Conservation (phyloP, 2,797 vertebrate genomes). For the Helarctos malayanus region DNA sequence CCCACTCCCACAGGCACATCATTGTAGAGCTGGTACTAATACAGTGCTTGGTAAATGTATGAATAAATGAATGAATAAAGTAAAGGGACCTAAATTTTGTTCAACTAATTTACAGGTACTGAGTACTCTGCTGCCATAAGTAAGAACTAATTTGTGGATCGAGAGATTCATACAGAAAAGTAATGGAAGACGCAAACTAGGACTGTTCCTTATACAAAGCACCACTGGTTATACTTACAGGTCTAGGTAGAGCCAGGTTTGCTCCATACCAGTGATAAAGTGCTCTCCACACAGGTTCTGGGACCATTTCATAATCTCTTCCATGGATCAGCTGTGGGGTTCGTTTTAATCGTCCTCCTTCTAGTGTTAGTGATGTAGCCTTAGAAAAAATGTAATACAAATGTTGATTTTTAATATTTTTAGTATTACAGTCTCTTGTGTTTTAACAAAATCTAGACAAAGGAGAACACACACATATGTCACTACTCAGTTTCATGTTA, state of each 20-base stretch:
- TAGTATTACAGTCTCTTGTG: background rate
- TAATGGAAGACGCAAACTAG: background rate
- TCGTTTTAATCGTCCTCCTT: conserved; percentile 96
- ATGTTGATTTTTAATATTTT: conserved; percentile 50
- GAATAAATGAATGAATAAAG: conserved; percentile 47
- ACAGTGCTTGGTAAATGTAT: conserved; percentile 6
- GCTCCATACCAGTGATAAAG: conserved; percentile 99
- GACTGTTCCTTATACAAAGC: background rate
- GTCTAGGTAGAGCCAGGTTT: conserved; percentile 97
- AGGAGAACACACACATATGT: conserved; percentile 49
- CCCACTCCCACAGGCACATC: background rate
- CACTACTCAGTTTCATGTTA: conserved; percentile 43
- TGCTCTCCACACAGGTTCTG: conserved; percentile 98
- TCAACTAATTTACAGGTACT: conserved; percentile 34
- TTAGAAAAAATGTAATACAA: conserved; percentile 82
- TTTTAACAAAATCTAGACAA: conserved; percentile 61
- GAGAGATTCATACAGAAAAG: background rate
- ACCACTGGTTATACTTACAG: conserved; percentile 91
- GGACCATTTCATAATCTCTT: conserved; percentile 96
- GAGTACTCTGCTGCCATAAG: background rate
- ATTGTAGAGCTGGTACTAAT: background rate
- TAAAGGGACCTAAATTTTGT: conserved; percentile 44
- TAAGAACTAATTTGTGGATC: conserved; percentile 14
- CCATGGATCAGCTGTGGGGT: conserved; percentile 91
- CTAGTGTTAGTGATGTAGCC: conserved; percentile 97